Evolutionary conservation across 2,888 invertebrate species (phyloP).

Genomic region (Elmis aenea): DNA sequence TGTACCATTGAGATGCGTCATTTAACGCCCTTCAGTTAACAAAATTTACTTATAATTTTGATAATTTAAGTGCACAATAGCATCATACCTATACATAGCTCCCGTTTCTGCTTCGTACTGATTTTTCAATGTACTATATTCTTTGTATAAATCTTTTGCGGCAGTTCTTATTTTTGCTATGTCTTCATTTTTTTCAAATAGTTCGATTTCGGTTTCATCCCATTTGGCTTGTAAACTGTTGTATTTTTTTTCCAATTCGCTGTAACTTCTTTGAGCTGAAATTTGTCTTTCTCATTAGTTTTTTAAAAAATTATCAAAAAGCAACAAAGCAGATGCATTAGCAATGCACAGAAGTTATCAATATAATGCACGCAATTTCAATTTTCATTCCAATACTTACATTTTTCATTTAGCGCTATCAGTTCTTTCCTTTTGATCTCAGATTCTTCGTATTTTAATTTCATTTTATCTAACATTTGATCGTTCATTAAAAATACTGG

Average conservation of each 20-base stretch:
- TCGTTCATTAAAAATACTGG: conserved; percentile 37
- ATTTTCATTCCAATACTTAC: conserved; percentile 47
- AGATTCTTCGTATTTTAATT: conserved; percentile 64
- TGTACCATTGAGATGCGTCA: conserved; percentile 70
- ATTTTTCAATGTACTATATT: conserved; percentile 69
- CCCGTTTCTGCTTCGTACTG: conserved; percentile 69
- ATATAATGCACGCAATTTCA: too few relatives aligned
- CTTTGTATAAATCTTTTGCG: conserved; percentile 66
- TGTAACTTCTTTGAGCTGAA: conserved; percentile 56
- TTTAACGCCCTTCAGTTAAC: conserved; percentile 56
- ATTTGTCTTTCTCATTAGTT: conserved; percentile 9
- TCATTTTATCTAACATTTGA: conserved; percentile 66
- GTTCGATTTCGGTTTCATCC: conserved; percentile 54
- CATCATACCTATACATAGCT: conserved; percentile 63
- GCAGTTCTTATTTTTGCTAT: conserved; percentile 57
- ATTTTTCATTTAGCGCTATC: conserved; percentile 65
- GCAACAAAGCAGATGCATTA: too few relatives aligned
- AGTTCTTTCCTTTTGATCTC: conserved; percentile 64
- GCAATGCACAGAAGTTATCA: too few relatives aligned
- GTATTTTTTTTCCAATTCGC: conserved; percentile 58
- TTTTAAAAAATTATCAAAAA: background rate
- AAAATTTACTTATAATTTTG: conserved; percentile 10
- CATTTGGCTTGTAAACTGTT: conserved; percentile 57
- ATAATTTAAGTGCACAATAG: conserved; percentile 1
- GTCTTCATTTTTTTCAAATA: conserved; percentile 60